Conservation (phyloP, 2,797 vertebrate genomes). For the Mormyrus proboscirostris region DNA sequence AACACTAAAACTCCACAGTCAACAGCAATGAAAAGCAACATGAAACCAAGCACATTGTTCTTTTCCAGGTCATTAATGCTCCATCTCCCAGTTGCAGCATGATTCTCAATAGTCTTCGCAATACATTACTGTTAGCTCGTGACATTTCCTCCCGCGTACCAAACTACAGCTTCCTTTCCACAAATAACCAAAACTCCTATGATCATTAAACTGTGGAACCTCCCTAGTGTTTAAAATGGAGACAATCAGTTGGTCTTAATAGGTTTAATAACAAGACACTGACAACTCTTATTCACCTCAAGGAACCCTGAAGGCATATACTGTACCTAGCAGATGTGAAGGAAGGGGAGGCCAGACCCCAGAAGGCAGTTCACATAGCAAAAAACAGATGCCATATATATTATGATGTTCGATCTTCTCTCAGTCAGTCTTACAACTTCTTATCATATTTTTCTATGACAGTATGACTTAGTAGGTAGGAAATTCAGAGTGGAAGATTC, state of each 20-base stretch:
- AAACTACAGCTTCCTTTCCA: slow-evolving; percentile 15
- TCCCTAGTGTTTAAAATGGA: not conserved
- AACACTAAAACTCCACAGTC: not conserved
- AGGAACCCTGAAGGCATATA: not conserved
- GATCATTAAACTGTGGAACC: not conserved
- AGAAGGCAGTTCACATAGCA: not conserved
- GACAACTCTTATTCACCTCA: not conserved
- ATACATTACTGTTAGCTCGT: slow-evolving; percentile 27
- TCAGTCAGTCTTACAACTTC: not conserved
- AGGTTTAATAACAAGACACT: not conserved
- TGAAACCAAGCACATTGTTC: slow-evolving; percentile 30
- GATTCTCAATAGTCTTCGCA: not conserved
- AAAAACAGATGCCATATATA: not conserved
- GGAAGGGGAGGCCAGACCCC: not conserved
- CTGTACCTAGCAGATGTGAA: not conserved
- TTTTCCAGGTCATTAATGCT: slow-evolving; percentile 21
- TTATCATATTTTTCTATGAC: not conserved
- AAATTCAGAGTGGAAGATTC: not conserved
- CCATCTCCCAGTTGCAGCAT: not conserved
- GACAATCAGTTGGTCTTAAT: not conserved
- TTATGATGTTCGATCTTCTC: not conserved
- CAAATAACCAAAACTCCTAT: not conserved
- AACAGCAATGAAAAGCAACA: slow-evolving; percentile 21
- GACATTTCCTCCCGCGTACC: slow-evolving; percentile 6
- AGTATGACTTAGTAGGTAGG: not conserved